A percentile compares a stretch with the other conserved stretches of the same genome.
phyloP scores from a whole-genome alignment of 2,113 vertebrate genomes.

The Sceloporus tristichus region DNA sequence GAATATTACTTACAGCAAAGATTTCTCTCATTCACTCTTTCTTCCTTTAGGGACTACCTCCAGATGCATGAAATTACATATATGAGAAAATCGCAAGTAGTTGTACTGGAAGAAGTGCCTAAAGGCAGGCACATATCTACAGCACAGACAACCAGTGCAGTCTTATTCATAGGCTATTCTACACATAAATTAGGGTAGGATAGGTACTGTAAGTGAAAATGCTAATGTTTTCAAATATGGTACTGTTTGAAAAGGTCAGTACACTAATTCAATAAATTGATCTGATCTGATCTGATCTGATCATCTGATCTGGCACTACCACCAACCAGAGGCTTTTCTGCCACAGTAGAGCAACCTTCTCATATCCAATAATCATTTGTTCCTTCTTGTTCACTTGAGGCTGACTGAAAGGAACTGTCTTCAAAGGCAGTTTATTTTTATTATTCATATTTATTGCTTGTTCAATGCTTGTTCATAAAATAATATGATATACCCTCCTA shows the following conservation, averaged over 20 bases:
- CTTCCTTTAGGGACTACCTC: constrained; percentile 59
- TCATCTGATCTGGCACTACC: neutral
- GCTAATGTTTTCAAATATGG: neutral
- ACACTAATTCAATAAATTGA: no score
- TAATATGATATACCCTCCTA: neutral
- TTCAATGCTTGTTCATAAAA: constrained; percentile 31
- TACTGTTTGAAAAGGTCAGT: no score
- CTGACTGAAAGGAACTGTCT: constrained; percentile 32
- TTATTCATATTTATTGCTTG: constrained; percentile 35
- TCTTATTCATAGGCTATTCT: constrained; percentile 49
- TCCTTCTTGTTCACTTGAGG: neutral
- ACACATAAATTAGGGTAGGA: neutral
- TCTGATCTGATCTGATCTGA: neutral
- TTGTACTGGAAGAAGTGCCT: constrained; percentile 22
- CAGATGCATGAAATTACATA: constrained; percentile 61
- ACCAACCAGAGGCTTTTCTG: neutral
- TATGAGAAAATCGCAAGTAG: constrained; percentile 46
- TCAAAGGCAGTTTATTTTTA: constrained; percentile 10
- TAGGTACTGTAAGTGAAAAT: constrained; percentile 19
- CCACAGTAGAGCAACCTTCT: constrained; percentile 15
- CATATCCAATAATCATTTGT: constrained; percentile 8
- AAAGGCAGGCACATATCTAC: constrained; percentile 57
- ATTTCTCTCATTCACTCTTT: constrained; percentile 48
- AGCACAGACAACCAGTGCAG: constrained; percentile 40
- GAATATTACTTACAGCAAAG: constrained; percentile 38